Percentiles rank a stretch among this genome's conserved stretches.
Conservation (phyloP, 2,888 invertebrate species). For the Mythimna pallens region DNA sequence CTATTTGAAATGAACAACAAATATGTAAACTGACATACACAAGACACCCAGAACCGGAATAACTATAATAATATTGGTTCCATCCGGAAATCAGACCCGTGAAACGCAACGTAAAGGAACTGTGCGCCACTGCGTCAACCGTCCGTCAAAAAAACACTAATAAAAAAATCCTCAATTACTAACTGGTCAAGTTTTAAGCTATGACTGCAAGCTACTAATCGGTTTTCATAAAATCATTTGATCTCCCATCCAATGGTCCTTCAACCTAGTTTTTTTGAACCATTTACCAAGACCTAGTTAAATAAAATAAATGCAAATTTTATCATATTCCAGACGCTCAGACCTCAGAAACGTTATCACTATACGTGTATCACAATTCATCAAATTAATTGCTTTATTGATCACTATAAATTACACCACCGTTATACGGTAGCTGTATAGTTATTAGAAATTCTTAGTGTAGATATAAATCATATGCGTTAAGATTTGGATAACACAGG, state of each 20-base stretch:
- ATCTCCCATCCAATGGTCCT: background rate
- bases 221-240: background rate
- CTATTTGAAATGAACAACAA: too few species aligned
- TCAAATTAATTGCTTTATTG: constrained; percentile 68
- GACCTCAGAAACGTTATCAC: constrained; percentile 33
- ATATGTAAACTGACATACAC: too few species aligned
- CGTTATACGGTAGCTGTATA: constrained; percentile 62
- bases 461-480: constrained; percentile 47
- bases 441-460: constrained; percentile 58
- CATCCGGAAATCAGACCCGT: too few species aligned
- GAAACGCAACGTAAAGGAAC: too few species aligned
- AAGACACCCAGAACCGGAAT: too few species aligned
- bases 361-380: constrained; percentile 50
- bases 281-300: background rate
- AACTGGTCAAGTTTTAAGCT: background rate
- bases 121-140: too few species aligned
- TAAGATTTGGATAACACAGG: constrained; percentile 37
- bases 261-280: background rate
- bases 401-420: constrained; percentile 60
- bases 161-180: too few species aligned
- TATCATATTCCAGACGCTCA: constrained; percentile 4
- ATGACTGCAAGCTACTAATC: background rate
- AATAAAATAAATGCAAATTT: constrained; percentile 41
- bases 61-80: background rate
- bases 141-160: too few species aligned